Conservation (phyloP, 2,113 vertebrate genomes). For the Nyctibius bracteatus region DNA sequence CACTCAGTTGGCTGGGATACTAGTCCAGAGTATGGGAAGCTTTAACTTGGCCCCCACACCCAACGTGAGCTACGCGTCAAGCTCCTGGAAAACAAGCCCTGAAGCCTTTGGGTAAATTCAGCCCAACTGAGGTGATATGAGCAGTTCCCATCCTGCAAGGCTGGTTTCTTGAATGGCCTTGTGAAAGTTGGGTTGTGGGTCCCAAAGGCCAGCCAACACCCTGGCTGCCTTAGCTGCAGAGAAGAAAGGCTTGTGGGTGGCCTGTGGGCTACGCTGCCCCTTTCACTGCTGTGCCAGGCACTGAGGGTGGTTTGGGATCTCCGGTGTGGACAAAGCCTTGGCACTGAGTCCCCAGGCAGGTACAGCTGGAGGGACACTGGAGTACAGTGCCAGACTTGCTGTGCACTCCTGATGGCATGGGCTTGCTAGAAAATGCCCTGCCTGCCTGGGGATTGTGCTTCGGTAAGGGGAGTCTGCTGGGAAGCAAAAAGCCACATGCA, state of each 20-base stretch:
- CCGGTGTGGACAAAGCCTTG: not conserved
- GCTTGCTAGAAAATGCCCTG: not conserved
- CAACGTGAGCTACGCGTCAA: not conserved
- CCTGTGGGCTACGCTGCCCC: accelerated
- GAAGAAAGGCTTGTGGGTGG: not conserved
- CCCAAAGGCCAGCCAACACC: accelerated
- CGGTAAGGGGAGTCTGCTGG: not conserved
- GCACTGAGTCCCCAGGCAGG: not conserved
- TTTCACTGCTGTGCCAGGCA: not conserved
- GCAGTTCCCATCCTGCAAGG: not conserved
- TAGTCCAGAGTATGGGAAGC: not conserved
- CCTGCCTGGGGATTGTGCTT: not conserved
- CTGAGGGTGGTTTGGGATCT: not conserved
- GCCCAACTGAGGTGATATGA: not conserved
- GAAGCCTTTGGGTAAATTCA: not conserved
- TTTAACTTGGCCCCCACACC: not conserved
- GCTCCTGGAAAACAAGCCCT: not conserved
- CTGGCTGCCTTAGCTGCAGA: not conserved
- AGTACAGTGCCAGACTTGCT: not conserved
- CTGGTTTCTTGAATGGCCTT: not conserved
- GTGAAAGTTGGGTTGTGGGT: not conserved
- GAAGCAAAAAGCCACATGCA: not conserved
- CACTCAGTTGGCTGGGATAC: not conserved
- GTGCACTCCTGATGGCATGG: not conserved
- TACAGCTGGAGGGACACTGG: not conserved